Base-by-base conservation (phyloP, 2,888 invertebrate species). In the Alloplasta piceator region DNA sequence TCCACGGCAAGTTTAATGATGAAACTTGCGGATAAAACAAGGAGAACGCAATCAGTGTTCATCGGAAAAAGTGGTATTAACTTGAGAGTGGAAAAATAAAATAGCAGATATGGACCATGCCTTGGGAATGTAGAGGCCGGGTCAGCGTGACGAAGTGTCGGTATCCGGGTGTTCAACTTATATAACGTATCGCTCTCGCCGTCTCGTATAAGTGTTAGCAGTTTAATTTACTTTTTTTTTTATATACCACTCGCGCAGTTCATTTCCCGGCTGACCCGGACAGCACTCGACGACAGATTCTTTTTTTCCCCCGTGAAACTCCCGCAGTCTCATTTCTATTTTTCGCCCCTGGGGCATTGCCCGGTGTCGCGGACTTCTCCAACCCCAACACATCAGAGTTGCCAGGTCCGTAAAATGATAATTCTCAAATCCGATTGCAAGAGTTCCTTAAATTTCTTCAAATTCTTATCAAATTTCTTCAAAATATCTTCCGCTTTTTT, bases 181-280 rank as follows among this genome's bases (percentile, higher is more conserved):
- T 61, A 36, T n/a, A n/a, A n/a, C 38, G 43, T 56, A 66, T 48
- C 9, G 36, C 48, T 39, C n/a, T 43, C 58, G 14, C 71, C 66
- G 41, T 55, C 43, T 66, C 75, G 48, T 60, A 66, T 75, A 75
- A 80, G 75, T 67, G 75, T 80, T 75, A 55, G 71, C 60, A 66
- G 74, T 80, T 80, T 80, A 80, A 75, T 80, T 80, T 76, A 71
- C 71, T 64, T 79, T 71, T 68, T 78, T 55, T 74, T 66, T 26
- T 26, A 26, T 26, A 26, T 70, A 67, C 67, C 41, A 26, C 71
- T 60, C 60, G 60, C 52, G 60, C 72, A 63, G 60, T 80, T 75
- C 75, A 71, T 80, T 76, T 75, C 71, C 80, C 80, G 80, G 71
- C 75, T 75, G 71, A 80, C 80, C 76, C 55, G 64, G 36, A 14